Base-by-base conservation (phyloP, 2,888 invertebrate genomes). In the Trichogramma dendrolimi region DNA sequence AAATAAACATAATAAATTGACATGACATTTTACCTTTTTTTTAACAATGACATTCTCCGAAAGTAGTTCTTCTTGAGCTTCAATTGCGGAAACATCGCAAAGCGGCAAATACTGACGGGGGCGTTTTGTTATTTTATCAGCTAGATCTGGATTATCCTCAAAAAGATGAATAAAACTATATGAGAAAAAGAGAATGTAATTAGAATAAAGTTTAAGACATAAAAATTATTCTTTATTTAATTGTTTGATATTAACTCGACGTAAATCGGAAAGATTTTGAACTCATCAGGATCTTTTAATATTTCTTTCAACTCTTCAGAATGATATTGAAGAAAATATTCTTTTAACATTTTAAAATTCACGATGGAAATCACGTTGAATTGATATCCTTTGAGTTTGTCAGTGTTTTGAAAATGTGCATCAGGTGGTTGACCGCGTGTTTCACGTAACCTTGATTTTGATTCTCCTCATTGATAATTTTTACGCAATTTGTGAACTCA, bases 141-240 rank as follows among this genome's bases (percentile, higher is more conserved):
- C 90, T 40, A 87, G 80, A 68, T 86, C 84, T 41, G 86, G 84
- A 75, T 87, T 84, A 54, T 83, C 83, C 77, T 89, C 91, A 74
- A 87, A 87, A 56, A 91, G 76, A 67, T 86, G 85, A 64, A 88
- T 79, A 74, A 90, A 89, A 76, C 90, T 90, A 73, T 14, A 50
- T 10, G 10, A 1, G 10, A 64, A 55, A 56, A 11, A 6, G 40
- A 47, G 43, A 41, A 8, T 46, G 38, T 41, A 8, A 10, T 47
- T 62, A 58, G 27, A 49, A 61, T 54, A 46, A 41, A 4, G 55
- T 48, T 48, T 46, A 11, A 54, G 7, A 50, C 6, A 46, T 4
- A 55, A 44, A 51, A 56, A 44, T 54, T 47, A 58, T 44, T 52
- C 60, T 61, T 58, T 55, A 62, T 53, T 63, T 55, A 39, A 64